Conservation (phyloP, 2,797 vertebrate genomes). For the Cygnus olor region DNA sequence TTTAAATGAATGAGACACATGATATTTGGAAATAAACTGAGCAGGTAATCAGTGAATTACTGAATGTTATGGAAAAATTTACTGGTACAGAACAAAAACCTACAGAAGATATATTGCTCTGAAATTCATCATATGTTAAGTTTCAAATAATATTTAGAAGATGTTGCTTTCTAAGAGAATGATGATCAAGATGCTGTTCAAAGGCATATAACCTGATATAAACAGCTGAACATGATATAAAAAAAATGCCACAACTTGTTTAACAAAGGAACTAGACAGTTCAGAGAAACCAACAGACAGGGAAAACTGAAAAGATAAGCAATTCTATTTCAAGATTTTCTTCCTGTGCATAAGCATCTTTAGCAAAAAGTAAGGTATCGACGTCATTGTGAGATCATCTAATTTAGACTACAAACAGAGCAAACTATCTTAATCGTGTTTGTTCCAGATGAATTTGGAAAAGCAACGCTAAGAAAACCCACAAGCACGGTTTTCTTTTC, state of each 20-base stretch:
- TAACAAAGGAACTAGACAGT: background rate
- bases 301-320: background rate
- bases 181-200: background rate
- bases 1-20: background rate
- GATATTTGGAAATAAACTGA: background rate
- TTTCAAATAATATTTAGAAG: background rate
- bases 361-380: background rate
- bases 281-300: background rate
- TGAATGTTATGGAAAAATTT: background rate
- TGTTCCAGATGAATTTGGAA: conserved; percentile 39
- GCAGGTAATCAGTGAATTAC: background rate
- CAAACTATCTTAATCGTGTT: conserved; percentile 19
- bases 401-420: conserved; percentile 30
- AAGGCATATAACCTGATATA: background rate
- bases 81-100: background rate
- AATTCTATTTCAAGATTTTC: background rate
- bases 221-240: background rate
- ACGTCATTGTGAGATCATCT: conserved; percentile 4
- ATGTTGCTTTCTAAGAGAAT: background rate
- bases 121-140: background rate
- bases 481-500: background rate
- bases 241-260: background rate
- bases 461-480: background rate
- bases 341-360: background rate
- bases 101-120: background rate